phyloP scores from a whole-genome alignment of 2,888 invertebrate genomes.

The Chalcis sispes region DNA sequence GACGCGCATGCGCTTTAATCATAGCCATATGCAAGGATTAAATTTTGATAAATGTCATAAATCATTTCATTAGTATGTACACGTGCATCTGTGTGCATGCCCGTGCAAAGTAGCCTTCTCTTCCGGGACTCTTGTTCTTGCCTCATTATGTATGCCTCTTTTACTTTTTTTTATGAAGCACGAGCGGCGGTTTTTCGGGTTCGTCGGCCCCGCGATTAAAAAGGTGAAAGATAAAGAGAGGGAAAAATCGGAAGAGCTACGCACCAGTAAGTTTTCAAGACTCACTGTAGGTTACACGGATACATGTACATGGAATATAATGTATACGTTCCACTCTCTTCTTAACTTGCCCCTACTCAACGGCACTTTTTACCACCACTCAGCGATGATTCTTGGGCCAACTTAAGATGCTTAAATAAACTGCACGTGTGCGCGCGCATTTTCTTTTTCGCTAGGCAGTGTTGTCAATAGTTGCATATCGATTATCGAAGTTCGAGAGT shows the following conservation, averaged over 20 bases:
- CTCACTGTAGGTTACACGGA: too few relatives aligned
- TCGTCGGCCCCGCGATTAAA: constrained; percentile 38
- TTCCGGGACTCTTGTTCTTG: background rate
- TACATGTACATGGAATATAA: too few relatives aligned
- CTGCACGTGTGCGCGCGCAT: constrained; percentile 41
- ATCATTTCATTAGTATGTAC: background rate
- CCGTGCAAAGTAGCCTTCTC: background rate
- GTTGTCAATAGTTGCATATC: too few relatives aligned
- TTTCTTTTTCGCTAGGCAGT: constrained; percentile 24
- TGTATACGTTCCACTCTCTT: constrained; percentile 23
- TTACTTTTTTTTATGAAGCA: constrained; percentile 7
- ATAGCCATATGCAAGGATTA: too few relatives aligned
- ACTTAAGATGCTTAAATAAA: constrained; percentile 19
- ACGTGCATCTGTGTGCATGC: too few relatives aligned
- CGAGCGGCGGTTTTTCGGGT: constrained; percentile 39
- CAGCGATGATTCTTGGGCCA: constrained; percentile 23
- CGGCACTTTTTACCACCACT: constrained; percentile 50
- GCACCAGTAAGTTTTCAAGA: too few relatives aligned
- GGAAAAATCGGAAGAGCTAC: too few relatives aligned
- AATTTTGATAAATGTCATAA: background rate
- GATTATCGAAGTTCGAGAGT: too few relatives aligned
- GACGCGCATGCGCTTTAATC: too few relatives aligned
- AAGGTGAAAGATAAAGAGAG: background rate
- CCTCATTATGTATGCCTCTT: background rate
- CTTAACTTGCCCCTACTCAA: constrained; percentile 41